These are phyloP conservation scores for Hyppa rectilinea DNA, from an alignment of 2,888 invertebrate species.

Conservation along the genomic window DNA sequence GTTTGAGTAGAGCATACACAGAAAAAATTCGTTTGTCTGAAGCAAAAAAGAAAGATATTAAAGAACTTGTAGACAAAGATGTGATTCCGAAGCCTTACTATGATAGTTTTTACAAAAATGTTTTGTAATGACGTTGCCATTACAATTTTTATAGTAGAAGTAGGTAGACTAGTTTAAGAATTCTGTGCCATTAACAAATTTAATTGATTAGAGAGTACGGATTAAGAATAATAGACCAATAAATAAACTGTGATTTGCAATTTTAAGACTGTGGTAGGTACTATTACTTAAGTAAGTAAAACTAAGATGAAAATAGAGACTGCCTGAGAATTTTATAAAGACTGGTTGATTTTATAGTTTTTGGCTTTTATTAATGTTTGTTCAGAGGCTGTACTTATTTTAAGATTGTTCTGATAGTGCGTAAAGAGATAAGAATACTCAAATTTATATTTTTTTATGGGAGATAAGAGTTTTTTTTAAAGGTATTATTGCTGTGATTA, in stretches of 20 bases:
- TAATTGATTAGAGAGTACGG: neutral
- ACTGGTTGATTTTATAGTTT: conserved; percentile 8
- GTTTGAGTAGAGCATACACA: conserved; percentile 6
- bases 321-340: conserved; percentile 3
- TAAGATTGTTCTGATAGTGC: conserved; percentile 8
- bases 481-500: neutral
- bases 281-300: neutral
- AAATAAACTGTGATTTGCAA: conserved; percentile 4
- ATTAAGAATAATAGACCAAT: conserved; percentile 5
- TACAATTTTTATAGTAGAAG: neutral
- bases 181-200: neutral
- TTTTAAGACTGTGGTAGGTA: conserved; percentile 7
- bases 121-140: too few species aligned
- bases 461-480: conserved; percentile 3
- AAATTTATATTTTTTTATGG: conserved; percentile 4
- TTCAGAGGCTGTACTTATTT: conserved; percentile 9
- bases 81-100: conserved; percentile 2
- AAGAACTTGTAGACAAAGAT: conserved; percentile 10
- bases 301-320: conserved; percentile 10
- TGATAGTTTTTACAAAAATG: too few species aligned
- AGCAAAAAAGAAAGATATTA: neutral
- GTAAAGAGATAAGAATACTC: conserved; percentile 3
- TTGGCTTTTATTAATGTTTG: conserved; percentile 12
- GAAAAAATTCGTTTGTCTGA: neutral
- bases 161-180: neutral